Conservation (phyloP, 2,113 vertebrate genomes). For the Nothobranchius furzeri region DNA sequence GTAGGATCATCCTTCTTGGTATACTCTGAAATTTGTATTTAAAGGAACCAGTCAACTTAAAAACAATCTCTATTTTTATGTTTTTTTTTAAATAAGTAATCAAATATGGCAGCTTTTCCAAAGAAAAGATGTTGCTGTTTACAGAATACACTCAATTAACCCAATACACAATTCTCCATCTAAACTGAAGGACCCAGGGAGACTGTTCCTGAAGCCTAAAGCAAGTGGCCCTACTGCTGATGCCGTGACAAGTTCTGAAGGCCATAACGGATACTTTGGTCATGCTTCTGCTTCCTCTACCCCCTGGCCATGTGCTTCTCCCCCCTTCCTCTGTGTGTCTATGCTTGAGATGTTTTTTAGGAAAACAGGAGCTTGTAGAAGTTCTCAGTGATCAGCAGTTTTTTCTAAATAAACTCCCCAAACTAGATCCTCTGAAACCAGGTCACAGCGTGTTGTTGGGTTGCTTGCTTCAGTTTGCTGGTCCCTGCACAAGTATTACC, state of each 20-base stretch:
- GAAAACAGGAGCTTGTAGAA: neutral
- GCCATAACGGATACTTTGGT: neutral
- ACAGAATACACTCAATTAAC: neutral
- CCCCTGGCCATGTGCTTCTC: neutral
- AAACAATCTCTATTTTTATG: too few relatives aligned
- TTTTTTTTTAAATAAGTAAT: too few relatives aligned
- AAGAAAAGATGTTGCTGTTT: neutral
- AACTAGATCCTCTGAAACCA: neutral
- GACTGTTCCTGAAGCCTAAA: neutral
- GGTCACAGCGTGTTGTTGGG: neutral
- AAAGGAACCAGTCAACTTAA: too few relatives aligned
- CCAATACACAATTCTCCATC: neutral
- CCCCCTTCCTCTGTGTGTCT: neutral
- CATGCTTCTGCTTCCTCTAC: slow-evolving; percentile 3
- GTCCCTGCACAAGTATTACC: neutral
- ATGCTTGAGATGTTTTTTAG: neutral
- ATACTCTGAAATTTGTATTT: too few relatives aligned
- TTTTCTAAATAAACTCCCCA: neutral
- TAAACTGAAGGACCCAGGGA: neutral
- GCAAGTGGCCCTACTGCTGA: neutral
- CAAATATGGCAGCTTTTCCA: too few relatives aligned
- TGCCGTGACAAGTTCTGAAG: neutral
- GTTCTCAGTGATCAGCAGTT: neutral
- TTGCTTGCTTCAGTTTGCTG: neutral
- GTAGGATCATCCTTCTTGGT: too few relatives aligned